Percentiles rank a stretch among this genome's conserved stretches.
phyloP scores from a whole-genome alignment of 2,113 vertebrate species.

The Sminthopsis crassicaudata region DNA sequence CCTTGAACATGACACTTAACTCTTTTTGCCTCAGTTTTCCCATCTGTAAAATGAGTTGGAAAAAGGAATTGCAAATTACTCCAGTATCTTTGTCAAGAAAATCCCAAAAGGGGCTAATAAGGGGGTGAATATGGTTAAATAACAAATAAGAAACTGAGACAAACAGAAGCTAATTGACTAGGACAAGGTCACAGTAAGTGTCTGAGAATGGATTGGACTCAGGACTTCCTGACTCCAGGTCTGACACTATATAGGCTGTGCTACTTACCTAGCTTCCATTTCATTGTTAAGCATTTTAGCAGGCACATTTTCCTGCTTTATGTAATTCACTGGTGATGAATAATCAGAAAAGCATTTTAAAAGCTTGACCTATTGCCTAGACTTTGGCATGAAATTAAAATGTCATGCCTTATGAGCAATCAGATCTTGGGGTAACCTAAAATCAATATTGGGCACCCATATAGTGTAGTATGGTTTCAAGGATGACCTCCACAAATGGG shows the following conservation, averaged over 20 bases:
- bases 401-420: background rate
- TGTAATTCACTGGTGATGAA: background rate
- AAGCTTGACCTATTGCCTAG: background rate
- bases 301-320: background rate
- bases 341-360: background rate
- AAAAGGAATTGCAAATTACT: background rate
- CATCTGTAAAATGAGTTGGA: background rate
- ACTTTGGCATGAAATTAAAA: background rate
- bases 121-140: background rate
- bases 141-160: background rate
- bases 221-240: background rate
- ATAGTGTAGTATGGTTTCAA: background rate
- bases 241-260: background rate
- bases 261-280: background rate
- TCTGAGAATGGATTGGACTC: background rate
- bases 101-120: background rate
- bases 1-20: background rate
- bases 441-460: background rate
- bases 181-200: background rate
- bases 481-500: background rate
- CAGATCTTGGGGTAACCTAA: background rate
- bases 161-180: background rate
- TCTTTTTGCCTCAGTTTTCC: background rate
- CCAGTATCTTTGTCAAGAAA: background rate
- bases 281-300: background rate